Evolutionary conservation across 2,113 vertebrate genomes (phyloP).

Genomic region (Scomber scombrus): DNA sequence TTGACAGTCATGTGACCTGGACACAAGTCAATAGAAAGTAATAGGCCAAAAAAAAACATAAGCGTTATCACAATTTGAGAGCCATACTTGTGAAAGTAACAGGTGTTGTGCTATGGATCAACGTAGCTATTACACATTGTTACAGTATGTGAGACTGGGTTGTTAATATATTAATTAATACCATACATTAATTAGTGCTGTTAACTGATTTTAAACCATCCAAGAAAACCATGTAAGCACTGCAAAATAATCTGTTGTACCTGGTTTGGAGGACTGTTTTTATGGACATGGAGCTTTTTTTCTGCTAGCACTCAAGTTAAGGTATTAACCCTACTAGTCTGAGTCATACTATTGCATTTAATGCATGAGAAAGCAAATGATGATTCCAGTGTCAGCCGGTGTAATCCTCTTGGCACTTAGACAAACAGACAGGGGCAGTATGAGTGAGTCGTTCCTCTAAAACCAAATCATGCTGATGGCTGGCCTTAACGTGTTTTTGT

Average conservation of each 20-base stretch:
- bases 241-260: slow-evolving; percentile 16
- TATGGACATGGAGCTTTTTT: slow-evolving; percentile 21
- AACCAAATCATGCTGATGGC: slow-evolving; percentile 18
- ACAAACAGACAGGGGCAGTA: slow-evolving; percentile 18
- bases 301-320: slow-evolving; percentile 23
- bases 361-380: slow-evolving; percentile 27
- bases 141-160: too few species aligned
- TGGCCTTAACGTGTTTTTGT: neutral
- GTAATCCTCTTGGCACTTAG: slow-evolving; percentile 46
- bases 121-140: too few species aligned
- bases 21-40: too few species aligned
- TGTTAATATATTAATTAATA: neutral
- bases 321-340: slow-evolving; percentile 44
- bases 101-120: too few species aligned
- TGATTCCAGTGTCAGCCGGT: slow-evolving; percentile 26
- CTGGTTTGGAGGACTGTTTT: slow-evolving; percentile 23
- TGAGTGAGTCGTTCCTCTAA: neutral
- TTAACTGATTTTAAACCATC: neutral
- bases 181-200: neutral
- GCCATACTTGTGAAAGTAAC: too few species aligned
- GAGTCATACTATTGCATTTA: slow-evolving; percentile 38
- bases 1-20: too few species aligned
- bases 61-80: too few species aligned
- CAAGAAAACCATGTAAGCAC: neutral
- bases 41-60: too few species aligned